Conservation (phyloP, 2,888 invertebrate genomes). For the Drosophila subquinaria region DNA sequence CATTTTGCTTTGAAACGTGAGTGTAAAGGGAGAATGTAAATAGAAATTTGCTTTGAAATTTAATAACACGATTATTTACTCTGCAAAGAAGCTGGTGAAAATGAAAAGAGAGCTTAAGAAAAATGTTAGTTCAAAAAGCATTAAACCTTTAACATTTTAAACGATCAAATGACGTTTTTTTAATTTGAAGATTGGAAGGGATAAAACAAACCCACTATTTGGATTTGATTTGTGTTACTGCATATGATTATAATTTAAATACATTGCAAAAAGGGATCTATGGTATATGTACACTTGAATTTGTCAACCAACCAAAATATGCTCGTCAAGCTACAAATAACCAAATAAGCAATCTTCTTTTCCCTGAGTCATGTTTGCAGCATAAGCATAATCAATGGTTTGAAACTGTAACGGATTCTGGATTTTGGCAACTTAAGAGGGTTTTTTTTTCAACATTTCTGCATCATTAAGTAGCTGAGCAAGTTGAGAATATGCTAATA, state of each 20-base stretch:
- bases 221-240: slow-evolving; percentile 42
- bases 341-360: slow-evolving; percentile 41
- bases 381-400: slow-evolving; percentile 56
- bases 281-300: slow-evolving; percentile 41
- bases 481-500: slow-evolving; percentile 62
- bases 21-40: neutral
- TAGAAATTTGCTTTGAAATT: slow-evolving; percentile 7
- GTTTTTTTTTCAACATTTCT: slow-evolving; percentile 43
- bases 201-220: too few species aligned
- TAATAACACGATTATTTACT: neutral
- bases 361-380: slow-evolving; percentile 21
- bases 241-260: slow-evolving; percentile 65
- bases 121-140: neutral
- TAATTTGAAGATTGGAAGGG: too few species aligned
- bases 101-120: neutral
- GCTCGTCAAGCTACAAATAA: slow-evolving; percentile 30
- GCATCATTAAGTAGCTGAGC: slow-evolving; percentile 61
- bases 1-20: slow-evolving; percentile 6
- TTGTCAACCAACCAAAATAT: slow-evolving; percentile 44
- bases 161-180: neutral
- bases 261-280: slow-evolving; percentile 43
- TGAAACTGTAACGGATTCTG: slow-evolving; percentile 43
- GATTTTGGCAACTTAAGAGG: slow-evolving; percentile 27
- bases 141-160: neutral
- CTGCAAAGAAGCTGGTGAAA: neutral